A percentile compares a stretch with the other conserved stretches of the same genome.
phyloP scores from a whole-genome alignment of 1,140 invertebrate species.

The Musca vetustissima region DNA sequence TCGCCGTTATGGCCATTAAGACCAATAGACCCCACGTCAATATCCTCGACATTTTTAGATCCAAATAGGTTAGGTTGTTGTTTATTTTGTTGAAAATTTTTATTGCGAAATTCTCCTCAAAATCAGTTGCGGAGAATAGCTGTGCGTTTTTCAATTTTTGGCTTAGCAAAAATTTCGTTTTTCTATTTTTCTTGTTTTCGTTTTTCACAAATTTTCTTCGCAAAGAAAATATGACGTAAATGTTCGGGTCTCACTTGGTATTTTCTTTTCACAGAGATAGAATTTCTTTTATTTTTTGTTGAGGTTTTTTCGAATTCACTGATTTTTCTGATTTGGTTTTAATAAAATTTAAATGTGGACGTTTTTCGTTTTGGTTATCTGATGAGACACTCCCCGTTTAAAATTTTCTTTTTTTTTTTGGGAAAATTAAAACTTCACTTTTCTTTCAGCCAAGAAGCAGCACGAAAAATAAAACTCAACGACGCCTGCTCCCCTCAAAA shows the following conservation, averaged over 20 bases:
- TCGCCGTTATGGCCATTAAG: conserved; percentile 16
- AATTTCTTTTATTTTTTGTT: neutral
- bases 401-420: too few relatives aligned
- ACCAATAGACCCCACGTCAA: conserved; percentile 8
- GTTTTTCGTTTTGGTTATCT: neutral
- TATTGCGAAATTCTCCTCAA: too few relatives aligned
- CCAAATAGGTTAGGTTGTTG: neutral
- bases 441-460: neutral
- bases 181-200: neutral
- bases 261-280: neutral
- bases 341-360: neutral
- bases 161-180: neutral
- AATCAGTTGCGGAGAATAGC: neutral
- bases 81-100: neutral
- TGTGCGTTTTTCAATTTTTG: neutral
- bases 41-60: conserved; percentile 16
- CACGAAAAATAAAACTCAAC: neutral
- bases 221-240: conserved; percentile 14
- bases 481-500: conserved; percentile 18
- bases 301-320: neutral
- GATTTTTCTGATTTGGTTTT: neutral
- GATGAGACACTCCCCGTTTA: conserved; percentile 6
- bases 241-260: neutral
- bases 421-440: conserved; percentile 18
- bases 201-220: neutral